Conservation (phyloP, 2,888 invertebrate species). For the Gnatocerus cornutus region DNA sequence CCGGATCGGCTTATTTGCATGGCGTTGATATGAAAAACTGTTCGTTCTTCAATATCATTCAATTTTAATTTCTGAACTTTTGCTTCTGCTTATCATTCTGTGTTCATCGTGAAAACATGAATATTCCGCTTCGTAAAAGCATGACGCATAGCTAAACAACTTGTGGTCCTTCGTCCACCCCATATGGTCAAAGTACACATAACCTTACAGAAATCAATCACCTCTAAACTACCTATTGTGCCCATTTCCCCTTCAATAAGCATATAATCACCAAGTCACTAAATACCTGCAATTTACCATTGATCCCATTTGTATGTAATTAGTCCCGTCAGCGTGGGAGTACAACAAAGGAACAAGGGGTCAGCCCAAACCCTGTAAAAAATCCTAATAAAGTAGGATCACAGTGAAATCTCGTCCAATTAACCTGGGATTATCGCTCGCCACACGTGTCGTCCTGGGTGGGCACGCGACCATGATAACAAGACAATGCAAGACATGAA, state of each 20-base stretch:
- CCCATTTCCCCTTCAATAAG: conserved; percentile 12
- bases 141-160: neutral
- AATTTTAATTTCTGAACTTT: too few relatives aligned
- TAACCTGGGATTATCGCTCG: conserved; percentile 67
- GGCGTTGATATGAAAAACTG: too few relatives aligned
- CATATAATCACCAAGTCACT: conserved; percentile 11
- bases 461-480: conserved; percentile 65
- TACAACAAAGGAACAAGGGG: conserved; percentile 5
- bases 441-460: conserved; percentile 66
- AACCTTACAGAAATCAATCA: conserved; percentile 17
- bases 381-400: conserved; percentile 21
- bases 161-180: neutral
- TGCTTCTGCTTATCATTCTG: neutral
- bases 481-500: conserved; percentile 54
- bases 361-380: conserved; percentile 1
- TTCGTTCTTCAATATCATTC: too few relatives aligned
- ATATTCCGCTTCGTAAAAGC: neutral
- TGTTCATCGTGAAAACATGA: neutral
- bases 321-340: conserved; percentile 29
- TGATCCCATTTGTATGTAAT: conserved; percentile 28
- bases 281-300: conserved; percentile 33
- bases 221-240: conserved; percentile 23
- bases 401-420: conserved; percentile 58
- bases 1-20: too few relatives aligned
- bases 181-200: conserved; percentile 1